phyloP scores from a whole-genome alignment of 2,113 vertebrate genomes.

The Ascaphus truei region DNA sequence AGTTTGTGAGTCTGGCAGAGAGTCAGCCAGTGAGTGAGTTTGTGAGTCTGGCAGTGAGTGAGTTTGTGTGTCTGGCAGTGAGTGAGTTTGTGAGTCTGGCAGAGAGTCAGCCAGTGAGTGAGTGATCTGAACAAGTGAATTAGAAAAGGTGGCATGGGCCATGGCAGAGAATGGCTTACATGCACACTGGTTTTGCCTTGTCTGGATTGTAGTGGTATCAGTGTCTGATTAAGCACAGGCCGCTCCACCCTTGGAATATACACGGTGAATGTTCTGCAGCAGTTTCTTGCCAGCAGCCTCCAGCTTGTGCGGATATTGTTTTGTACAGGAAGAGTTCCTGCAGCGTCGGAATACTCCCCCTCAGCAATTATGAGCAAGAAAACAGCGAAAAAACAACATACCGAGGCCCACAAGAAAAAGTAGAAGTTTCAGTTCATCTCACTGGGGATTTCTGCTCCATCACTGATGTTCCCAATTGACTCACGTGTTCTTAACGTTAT shows the following conservation, averaged over 20 bases:
- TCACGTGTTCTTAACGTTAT: too few species aligned
- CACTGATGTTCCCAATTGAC: not conserved
- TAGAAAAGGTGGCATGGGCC: too few species aligned
- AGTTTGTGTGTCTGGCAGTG: too few species aligned
- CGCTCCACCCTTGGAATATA: not conserved
- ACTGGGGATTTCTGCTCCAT: not conserved
- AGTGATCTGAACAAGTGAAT: too few species aligned
- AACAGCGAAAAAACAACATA: conserved; percentile 12
- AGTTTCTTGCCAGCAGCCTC: not conserved
- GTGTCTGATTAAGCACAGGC: conserved; percentile 29
- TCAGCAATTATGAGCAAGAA: conserved; percentile 18
- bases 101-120: too few species aligned
- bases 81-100: too few species aligned
- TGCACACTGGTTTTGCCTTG: too few species aligned
- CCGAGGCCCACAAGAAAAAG: too few species aligned
- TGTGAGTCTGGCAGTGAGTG: too few species aligned
- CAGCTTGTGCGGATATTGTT: not conserved
- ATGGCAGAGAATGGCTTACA: too few species aligned
- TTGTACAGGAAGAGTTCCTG: not conserved
- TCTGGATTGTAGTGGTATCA: not conserved
- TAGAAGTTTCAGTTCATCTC: not conserved
- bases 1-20: too few species aligned
- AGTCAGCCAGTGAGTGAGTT: too few species aligned
- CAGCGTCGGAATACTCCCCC: conserved; percentile 13
- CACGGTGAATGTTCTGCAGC: conserved; percentile 24